phyloP scores from a whole-genome alignment of 2,113 vertebrate genomes.

The Scolopax mira region DNA sequence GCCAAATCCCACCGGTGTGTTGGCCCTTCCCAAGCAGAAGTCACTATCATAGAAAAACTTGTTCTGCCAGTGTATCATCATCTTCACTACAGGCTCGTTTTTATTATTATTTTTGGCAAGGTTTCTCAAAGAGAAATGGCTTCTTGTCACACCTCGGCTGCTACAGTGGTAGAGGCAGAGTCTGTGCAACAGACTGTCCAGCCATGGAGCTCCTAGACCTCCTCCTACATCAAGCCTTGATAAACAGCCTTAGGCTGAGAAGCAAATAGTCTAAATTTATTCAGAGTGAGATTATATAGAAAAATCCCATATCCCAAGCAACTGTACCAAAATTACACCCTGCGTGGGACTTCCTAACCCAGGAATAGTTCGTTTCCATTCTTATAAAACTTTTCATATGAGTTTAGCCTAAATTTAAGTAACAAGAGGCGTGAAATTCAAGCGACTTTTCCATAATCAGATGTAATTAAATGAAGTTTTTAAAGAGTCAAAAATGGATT shows the following conservation, averaged over 20 bases:
- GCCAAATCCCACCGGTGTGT: neutral
- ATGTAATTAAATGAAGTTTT: neutral
- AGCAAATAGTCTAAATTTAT: neutral
- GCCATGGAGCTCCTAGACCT: neutral
- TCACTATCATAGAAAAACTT: neutral
- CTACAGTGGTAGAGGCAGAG: neutral
- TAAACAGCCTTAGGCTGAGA: neutral
- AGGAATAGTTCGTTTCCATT: neutral
- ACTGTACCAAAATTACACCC: neutral
- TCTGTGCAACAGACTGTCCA: neutral
- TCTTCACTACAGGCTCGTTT: neutral
- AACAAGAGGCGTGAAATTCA: neutral
- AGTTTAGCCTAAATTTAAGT: neutral
- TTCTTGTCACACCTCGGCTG: neutral
- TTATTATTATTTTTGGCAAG: neutral
- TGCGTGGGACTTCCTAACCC: neutral
- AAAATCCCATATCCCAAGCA: neutral
- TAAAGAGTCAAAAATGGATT: neutral
- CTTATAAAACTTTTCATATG: neutral
- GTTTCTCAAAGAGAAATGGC: neutral
- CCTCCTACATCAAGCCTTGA: neutral
- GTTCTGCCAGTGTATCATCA: neutral
- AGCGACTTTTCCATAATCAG: neutral
- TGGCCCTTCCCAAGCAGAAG: neutral
- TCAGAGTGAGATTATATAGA: neutral